Evolutionary conservation across 1,140 invertebrate species (phyloP).

Genomic region (Aphaenogaster rudis): DNA sequence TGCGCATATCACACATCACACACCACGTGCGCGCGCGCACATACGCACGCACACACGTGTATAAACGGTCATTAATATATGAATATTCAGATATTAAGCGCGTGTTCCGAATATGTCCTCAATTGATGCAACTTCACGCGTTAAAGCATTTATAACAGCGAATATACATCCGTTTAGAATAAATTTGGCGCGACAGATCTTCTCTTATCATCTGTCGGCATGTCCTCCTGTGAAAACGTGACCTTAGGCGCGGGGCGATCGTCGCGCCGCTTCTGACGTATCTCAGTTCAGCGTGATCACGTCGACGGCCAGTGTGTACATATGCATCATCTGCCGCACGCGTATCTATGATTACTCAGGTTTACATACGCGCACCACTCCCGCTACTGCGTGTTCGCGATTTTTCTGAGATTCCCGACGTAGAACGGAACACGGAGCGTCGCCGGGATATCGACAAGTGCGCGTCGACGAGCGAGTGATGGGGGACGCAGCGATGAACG

Average conservation of each 20-base stretch:
- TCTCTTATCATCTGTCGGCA: background rate
- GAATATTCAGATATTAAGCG: too few species aligned
- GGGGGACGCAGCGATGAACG: slow-evolving; percentile 86
- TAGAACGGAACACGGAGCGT: slow-evolving; percentile 17
- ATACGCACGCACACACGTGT: too few species aligned
- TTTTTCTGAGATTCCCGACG: slow-evolving; percentile 56
- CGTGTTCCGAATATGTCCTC: too few species aligned
- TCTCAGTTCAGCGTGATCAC: slow-evolving; percentile 54
- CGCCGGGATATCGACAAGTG: slow-evolving; percentile 36
- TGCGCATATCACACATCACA: too few species aligned
- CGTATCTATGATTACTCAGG: slow-evolving; percentile 78
- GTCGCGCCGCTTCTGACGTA: slow-evolving; percentile 50
- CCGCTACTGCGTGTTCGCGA: slow-evolving; percentile 67
- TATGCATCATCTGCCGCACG: slow-evolving; percentile 72
- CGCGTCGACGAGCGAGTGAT: slow-evolving; percentile 68
- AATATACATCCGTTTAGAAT: too few species aligned
- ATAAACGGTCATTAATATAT: too few species aligned
- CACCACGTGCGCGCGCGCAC: too few species aligned
- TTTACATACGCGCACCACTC: slow-evolving; percentile 71
- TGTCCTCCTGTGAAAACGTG: background rate
- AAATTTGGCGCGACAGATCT: too few species aligned
- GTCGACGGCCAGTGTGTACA: slow-evolving; percentile 69
- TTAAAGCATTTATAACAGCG: too few species aligned
- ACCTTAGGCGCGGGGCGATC: background rate
- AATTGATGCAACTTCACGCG: too few species aligned